Percentiles rank a stretch among this genome's conserved stretches.
Evolutionary conservation across 1,140 invertebrate species (phyloP).

Genomic region (Rhyzopertha dominica): DNA sequence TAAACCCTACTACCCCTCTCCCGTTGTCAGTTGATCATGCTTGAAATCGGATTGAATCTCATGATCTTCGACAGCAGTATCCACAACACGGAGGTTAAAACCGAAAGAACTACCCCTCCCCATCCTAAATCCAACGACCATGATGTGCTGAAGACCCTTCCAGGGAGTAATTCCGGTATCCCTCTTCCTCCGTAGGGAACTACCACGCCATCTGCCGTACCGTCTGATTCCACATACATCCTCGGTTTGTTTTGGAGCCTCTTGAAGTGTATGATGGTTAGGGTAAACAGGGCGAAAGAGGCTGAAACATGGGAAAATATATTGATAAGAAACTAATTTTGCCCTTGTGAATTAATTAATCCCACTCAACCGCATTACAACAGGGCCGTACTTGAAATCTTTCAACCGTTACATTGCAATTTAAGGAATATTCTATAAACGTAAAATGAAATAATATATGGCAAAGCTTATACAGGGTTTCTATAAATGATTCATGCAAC

Average conservation of each 20-base stretch:
- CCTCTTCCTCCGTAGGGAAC: slow-evolving; percentile 46
- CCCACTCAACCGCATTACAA: too few species aligned
- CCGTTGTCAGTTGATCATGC: slow-evolving; percentile 57
- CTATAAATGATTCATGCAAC: too few species aligned
- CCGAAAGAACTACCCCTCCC: slow-evolving; percentile 72
- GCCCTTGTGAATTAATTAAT: too few species aligned
- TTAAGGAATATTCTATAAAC: too few species aligned
- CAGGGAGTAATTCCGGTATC: slow-evolving; percentile 44
- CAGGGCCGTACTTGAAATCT: too few species aligned
- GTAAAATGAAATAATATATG: too few species aligned
- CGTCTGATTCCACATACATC: slow-evolving; percentile 50
- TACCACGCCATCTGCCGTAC: slow-evolving; percentile 65
- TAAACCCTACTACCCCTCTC: too few species aligned
- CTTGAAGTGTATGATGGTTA: slow-evolving; percentile 88
- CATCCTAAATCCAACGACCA: slow-evolving; percentile 81
- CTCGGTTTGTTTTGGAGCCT: slow-evolving; percentile 62
- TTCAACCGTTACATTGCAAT: too few species aligned
- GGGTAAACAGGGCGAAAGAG: slow-evolving; percentile 80
- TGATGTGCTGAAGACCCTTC: slow-evolving; percentile 67
- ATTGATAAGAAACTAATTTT: too few species aligned
- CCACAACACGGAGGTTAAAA: slow-evolving; percentile 76
- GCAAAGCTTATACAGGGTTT: too few species aligned
- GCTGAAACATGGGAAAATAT: slow-evolving; percentile 55
- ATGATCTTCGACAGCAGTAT: slow-evolving; percentile 83
- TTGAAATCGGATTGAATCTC: slow-evolving; percentile 76